phyloP scores from a whole-genome alignment of 2,888 invertebrate genomes.

The Pocota personata region DNA sequence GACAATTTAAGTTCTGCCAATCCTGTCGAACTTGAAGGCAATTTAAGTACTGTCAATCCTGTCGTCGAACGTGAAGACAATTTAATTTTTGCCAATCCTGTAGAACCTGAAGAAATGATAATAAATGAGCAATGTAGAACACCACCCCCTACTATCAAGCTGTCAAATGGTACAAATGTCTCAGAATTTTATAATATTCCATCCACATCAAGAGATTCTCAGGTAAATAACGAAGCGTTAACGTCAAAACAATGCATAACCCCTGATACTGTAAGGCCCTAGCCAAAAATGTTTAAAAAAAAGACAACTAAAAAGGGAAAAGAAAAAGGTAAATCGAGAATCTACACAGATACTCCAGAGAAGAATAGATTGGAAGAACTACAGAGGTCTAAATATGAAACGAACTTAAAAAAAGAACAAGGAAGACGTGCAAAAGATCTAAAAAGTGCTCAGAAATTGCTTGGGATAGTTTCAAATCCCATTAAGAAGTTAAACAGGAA shows the following conservation, averaged over 20 bases:
- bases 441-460: slow-evolving; percentile 22
- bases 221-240: too few relatives aligned
- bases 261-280: neutral
- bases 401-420: slow-evolving; percentile 4
- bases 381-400: slow-evolving; percentile 14
- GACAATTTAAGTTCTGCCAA: slow-evolving; percentile 10
- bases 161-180: slow-evolving; percentile 1
- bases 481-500: neutral
- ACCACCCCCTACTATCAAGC: neutral
- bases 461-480: neutral
- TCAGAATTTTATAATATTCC: neutral
- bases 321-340: neutral
- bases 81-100: slow-evolving; percentile 1
- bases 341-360: neutral
- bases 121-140: neutral
- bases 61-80: slow-evolving; percentile 2
- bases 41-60: neutral
- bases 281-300: neutral
- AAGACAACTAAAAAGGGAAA: neutral
- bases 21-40: slow-evolving; percentile 1
- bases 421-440: neutral
- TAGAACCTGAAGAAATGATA: slow-evolving; percentile 10
- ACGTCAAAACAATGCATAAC: neutral
- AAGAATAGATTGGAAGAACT: slow-evolving; percentile 10
- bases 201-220: neutral